Evolutionary conservation across 2,797 vertebrate species (phyloP).

Genomic region (Mus caroli): DNA sequence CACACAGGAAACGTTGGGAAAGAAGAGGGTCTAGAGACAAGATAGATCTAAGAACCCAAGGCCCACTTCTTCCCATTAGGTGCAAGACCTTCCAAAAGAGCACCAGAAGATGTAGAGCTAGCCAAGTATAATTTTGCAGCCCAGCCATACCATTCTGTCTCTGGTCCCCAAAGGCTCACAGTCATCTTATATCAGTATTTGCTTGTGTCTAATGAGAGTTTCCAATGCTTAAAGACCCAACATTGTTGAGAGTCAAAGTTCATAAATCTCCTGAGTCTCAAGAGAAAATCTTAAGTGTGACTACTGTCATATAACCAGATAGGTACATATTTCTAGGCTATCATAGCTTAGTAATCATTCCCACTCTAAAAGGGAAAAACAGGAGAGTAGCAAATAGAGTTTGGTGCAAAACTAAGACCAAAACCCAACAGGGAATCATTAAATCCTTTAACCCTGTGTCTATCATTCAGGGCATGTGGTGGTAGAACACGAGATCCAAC

Average conservation of each 20-base stretch:
- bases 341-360: background rate
- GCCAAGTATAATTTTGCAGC: background rate
- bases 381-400: background rate
- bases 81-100: background rate
- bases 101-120: background rate
- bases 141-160: background rate
- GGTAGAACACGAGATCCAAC: too few relatives aligned
- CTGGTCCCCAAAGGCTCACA: background rate
- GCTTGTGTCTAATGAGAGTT: background rate
- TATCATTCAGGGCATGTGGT: background rate
- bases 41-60: background rate
- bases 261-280: background rate
- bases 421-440: background rate
- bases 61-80: background rate
- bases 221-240: background rate
- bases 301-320: background rate
- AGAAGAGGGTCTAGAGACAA: background rate
- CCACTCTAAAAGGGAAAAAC: background rate
- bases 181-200: background rate
- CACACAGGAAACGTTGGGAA: background rate
- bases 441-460: background rate
- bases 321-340: background rate
- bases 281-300: background rate
- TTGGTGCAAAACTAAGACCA: background rate
- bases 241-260: background rate